Conservation (phyloP, 2,797 vertebrate genomes). For the Buceros bicornis region DNA sequence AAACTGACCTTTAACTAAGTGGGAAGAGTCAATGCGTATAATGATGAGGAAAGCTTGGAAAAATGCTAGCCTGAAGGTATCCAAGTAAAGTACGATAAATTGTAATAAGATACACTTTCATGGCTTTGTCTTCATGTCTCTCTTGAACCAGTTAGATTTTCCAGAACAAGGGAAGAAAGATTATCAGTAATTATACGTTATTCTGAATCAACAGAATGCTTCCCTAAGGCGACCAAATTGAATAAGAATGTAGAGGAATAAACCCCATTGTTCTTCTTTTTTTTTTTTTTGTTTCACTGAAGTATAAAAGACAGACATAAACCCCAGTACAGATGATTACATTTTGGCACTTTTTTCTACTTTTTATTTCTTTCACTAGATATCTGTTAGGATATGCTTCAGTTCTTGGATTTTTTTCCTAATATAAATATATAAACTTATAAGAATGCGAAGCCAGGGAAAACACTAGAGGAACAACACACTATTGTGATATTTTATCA, state of each 20-base stretch:
- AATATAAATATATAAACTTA: background rate
- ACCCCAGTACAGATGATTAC: background rate
- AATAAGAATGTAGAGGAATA: background rate
- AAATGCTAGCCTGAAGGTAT: background rate
- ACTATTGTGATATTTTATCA: background rate
- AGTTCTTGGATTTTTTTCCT: background rate
- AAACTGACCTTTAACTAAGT: background rate
- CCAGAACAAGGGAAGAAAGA: background rate
- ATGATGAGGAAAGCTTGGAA: background rate
- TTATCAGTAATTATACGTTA: background rate
- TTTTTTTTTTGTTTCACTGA: background rate
- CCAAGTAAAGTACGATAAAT: background rate
- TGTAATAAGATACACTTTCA: background rate
- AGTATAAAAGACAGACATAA: background rate
- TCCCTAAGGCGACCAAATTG: background rate
- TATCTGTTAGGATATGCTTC: background rate
- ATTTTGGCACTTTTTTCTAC: background rate
- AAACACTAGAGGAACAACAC: background rate
- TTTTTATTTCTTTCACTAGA: background rate
- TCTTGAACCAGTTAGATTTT: constrained; percentile 13
- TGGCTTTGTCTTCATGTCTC: background rate
- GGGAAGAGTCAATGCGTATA: background rate
- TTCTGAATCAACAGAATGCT: background rate
- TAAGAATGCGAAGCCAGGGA: background rate
- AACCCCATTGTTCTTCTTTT: too few species aligned